Percentiles rank a stretch among this genome's conserved stretches.
phyloP scores from a whole-genome alignment of 2,113 vertebrate genomes.

The Cisticola juncidis region DNA sequence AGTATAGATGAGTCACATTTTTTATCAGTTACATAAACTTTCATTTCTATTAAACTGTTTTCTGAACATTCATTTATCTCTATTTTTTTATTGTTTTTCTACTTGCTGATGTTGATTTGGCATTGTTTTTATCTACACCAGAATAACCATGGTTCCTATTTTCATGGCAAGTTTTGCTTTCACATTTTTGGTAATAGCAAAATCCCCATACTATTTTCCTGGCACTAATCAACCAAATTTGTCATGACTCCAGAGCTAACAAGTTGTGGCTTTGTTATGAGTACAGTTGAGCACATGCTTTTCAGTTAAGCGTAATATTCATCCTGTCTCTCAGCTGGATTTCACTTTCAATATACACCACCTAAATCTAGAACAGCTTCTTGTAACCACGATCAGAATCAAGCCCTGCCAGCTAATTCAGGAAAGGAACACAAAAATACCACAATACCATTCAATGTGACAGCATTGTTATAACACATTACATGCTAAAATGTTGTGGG shows the following conservation, averaged over 20 bases:
- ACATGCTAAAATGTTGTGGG: not conserved
- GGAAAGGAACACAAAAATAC: not conserved
- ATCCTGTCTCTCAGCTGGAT: not conserved
- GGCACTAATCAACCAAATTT: not conserved
- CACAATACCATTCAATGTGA: accelerated
- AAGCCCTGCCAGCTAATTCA: not conserved
- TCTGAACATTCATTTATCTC: not conserved
- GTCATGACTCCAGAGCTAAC: not conserved
- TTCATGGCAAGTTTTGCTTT: not conserved
- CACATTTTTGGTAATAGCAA: not conserved
- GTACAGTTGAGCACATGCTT: not conserved
- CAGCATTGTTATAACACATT: not conserved
- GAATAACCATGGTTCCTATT: not conserved
- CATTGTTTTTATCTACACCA: not conserved
- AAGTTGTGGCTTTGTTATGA: not conserved
- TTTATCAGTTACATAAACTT: conserved; percentile 16
- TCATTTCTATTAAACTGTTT: not conserved
- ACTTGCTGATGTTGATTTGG: not conserved
- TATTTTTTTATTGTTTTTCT: not conserved
- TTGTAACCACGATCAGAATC: not conserved
- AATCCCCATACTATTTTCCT: not conserved
- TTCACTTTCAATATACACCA: not conserved
- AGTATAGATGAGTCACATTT: conserved; percentile 11
- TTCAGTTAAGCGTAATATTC: not conserved
- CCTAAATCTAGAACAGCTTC: not conserved